Base-by-base conservation (phyloP, 2,888 invertebrate genomes). In the Melanostoma scalare region DNA sequence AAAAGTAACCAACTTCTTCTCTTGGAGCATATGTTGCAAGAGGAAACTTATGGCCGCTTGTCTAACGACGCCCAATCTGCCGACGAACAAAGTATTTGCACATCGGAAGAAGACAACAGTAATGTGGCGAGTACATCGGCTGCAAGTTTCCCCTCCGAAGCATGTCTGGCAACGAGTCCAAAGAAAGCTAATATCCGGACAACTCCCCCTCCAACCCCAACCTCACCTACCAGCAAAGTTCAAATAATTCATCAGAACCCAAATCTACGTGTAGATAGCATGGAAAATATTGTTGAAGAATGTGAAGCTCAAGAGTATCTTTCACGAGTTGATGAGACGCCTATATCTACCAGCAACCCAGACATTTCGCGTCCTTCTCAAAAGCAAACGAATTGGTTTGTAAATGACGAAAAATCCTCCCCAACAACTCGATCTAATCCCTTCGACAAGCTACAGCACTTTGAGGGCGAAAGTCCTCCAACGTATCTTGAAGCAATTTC, bases 31-130 rank as follows among this genome's bases (percentile, higher is more conserved):
- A 92, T 95, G 65, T 90, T 96, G 6, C 94, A 94, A 79, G 94
- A 94, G 46, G 95, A 95, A 81, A 93, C 95, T 30, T 94, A 95
- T 87, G 94, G 94, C 4, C 93, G 93, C 53, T 92, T 94, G 4
- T 91, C 91, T 9, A 89, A 90, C 9, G 92, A 90, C 38, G 73
- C 74, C 81, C 80, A 87, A 5, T 86, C 86, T 31, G 88, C 88
- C 85, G 90, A 92, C 46, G 92, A 92, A 65, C 92, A 93, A 60
- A 92, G 93, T 60, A 88, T 91, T 44, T 92, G 92, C 60, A 92
- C 92, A 58, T 92, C 92, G 3, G 92, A 93, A 85, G 91, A 90
- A 61, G 90, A 91, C 60, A 89, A 89, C 72, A 85, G 86, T 8
- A 88, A 86, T 55, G 87, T 81, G 0, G 56, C 77, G 0, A 69